Conservation (phyloP, 2,113 vertebrate species). For the Gymnobelideus leadbeateri region DNA sequence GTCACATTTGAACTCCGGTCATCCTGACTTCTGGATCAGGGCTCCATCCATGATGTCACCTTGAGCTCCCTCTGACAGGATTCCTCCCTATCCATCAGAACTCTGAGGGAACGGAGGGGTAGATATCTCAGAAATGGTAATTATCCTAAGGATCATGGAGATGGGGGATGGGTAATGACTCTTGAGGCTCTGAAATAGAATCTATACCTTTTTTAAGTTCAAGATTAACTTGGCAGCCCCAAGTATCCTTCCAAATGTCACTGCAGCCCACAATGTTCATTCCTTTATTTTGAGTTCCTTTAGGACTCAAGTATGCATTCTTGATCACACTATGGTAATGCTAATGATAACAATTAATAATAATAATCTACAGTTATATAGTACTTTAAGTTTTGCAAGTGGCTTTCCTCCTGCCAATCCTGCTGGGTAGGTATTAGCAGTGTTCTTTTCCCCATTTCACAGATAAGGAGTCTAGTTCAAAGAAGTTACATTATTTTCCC, state of each 20-base stretch:
- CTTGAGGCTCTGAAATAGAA: not conserved
- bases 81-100: not conserved
- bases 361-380: not conserved
- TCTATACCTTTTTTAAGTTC: not conserved
- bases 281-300: not conserved
- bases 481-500: not conserved
- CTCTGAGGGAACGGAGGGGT: not conserved
- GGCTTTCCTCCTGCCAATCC: not conserved
- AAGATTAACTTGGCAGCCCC: not conserved
- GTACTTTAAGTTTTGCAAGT: not conserved
- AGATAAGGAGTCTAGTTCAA: not conserved
- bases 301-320: not conserved
- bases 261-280: not conserved
- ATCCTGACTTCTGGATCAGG: not conserved
- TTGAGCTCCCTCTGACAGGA: not conserved
- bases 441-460: not conserved
- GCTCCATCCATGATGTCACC: not conserved
- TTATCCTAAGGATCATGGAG: not conserved
- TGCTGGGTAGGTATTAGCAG: not conserved
- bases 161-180: not conserved
- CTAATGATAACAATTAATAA: not conserved
- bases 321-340: not conserved
- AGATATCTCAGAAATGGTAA: not conserved
- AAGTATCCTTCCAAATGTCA: not conserved
- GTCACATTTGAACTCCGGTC: not conserved